Conservation (phyloP, 1,140 invertebrate genomes). For the Lepidostoma basale region DNA sequence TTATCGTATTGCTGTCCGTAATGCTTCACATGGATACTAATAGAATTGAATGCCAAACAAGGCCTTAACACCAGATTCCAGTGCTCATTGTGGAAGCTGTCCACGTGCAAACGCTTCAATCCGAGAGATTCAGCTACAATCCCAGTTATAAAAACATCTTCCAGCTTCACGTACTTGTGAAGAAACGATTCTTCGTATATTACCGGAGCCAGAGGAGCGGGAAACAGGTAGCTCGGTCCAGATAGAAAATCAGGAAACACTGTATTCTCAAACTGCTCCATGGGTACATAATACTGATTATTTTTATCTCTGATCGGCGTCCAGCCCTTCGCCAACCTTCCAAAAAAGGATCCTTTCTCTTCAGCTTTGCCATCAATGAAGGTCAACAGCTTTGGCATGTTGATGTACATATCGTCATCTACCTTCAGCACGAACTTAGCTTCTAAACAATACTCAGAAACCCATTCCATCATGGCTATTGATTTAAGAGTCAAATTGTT, state of each 20-base stretch:
- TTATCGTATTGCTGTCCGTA: slow-evolving; percentile 87
- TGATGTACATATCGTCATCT: slow-evolving; percentile 92
- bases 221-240: slow-evolving; percentile 83
- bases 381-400: slow-evolving; percentile 73
- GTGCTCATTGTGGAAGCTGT: too few relatives aligned
- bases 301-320: slow-evolving; percentile 80
- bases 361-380: slow-evolving; percentile 68
- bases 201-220: slow-evolving; percentile 43
- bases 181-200: slow-evolving; percentile 64
- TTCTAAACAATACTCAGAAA: slow-evolving; percentile 74
- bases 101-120: too few relatives aligned
- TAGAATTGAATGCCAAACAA: too few relatives aligned
- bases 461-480: slow-evolving; percentile 83
- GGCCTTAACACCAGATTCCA: too few relatives aligned
- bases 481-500: slow-evolving; percentile 87
- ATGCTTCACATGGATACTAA: slow-evolving; percentile 84
- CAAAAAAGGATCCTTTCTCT: slow-evolving; percentile 73
- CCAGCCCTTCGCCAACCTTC: slow-evolving; percentile 81
- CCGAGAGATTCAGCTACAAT: slow-evolving; percentile 52
- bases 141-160: slow-evolving; percentile 63
- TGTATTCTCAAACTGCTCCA: slow-evolving; percentile 68
- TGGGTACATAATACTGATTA: slow-evolving; percentile 84
- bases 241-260: slow-evolving; percentile 78
- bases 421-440: slow-evolving; percentile 81
- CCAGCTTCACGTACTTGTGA: slow-evolving; percentile 76